These are phyloP conservation scores for Cabera pusaria DNA, from an alignment of 2,888 invertebrate species.

Conservation along the genomic window DNA sequence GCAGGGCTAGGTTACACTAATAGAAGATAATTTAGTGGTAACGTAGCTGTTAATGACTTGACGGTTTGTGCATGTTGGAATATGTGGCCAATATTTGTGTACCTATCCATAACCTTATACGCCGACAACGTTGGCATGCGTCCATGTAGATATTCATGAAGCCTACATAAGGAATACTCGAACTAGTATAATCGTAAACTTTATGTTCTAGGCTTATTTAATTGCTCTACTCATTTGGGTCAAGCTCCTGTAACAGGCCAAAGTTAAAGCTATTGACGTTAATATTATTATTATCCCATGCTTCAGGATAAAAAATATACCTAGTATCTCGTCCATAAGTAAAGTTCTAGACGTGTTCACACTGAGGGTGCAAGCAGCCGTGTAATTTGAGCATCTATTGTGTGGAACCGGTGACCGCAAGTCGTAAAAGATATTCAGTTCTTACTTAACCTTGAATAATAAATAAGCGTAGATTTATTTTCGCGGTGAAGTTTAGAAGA, in stretches of 20 bases:
- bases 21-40: conserved; percentile 15
- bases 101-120: background rate
- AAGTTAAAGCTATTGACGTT: too few species aligned
- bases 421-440: conserved; percentile 5
- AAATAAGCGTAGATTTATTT: too few species aligned
- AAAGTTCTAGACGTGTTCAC: background rate
- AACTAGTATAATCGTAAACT: conserved; percentile 2
- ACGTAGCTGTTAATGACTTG: background rate
- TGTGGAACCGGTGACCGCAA: conserved; percentile 5
- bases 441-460: background rate
- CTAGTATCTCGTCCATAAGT: too few species aligned
- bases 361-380: conserved; percentile 3
- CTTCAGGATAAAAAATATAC: too few species aligned
- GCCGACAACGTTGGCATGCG: conserved; percentile 6
- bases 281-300: too few species aligned
- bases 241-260: too few species aligned
- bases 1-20: conserved; percentile 19
- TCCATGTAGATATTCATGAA: conserved; percentile 3
- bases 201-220: background rate
- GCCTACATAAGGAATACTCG: background rate
- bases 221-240: background rate
- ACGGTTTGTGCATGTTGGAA: background rate
- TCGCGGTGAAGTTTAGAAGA: too few species aligned
- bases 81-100: background rate
- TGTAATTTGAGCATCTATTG: conserved; percentile 13